Conservation (phyloP, 1,140 invertebrate genomes). For the Heliconius eleuchia region DNA sequence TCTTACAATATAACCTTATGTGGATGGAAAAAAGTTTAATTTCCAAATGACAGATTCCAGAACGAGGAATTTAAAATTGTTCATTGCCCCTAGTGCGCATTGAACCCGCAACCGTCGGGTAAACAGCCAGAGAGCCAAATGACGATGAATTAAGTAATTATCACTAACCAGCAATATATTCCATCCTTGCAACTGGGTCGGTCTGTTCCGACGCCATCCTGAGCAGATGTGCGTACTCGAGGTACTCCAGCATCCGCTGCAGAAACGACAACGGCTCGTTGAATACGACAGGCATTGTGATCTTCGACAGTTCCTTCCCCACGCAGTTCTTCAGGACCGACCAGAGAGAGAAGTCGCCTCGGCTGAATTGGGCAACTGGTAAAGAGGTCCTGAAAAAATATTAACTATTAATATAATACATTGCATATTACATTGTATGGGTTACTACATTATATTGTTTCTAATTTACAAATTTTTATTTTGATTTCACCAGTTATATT, state of each 20-base stretch:
- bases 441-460: too few relatives aligned
- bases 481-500: too few relatives aligned
- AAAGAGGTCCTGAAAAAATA: constrained; percentile 85
- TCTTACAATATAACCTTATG: neutral
- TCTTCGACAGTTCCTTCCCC: constrained; percentile 97
- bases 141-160: neutral
- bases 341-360: constrained; percentile 96
- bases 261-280: constrained; percentile 98
- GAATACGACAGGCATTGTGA: constrained; percentile 98
- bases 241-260: constrained; percentile 96
- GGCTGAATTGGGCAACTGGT: constrained; percentile 92
- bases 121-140: neutral
- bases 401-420: neutral
- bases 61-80: too few relatives aligned
- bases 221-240: constrained; percentile 96
- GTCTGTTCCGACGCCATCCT: constrained; percentile 87
- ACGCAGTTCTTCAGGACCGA: constrained; percentile 96
- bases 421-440: neutral
- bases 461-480: too few relatives aligned
- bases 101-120: too few relatives aligned
- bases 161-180: constrained; percentile 83
- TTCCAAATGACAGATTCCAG: neutral
- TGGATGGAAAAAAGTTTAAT: neutral
- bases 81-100: too few relatives aligned
- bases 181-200: constrained; percentile 90